Evolutionary conservation across 2,888 invertebrate genomes (phyloP).

Genomic region (Andrena bicolor): DNA sequence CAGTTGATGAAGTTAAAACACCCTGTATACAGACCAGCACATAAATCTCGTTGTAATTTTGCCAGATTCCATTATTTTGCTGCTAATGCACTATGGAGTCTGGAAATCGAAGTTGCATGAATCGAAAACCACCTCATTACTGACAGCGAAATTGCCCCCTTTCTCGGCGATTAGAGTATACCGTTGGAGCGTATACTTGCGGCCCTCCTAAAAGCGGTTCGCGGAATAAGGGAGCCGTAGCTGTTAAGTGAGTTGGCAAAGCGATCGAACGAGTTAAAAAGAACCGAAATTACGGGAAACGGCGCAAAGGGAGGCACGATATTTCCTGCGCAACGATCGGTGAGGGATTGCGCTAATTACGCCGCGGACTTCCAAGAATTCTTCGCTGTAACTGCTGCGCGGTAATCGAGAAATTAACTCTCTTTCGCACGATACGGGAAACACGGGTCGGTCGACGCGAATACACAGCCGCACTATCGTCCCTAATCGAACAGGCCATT

Average conservation of each 20-base stretch:
- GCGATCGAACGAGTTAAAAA: conserved; percentile 36
- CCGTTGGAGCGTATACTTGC: neutral
- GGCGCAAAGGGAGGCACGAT: conserved; percentile 19
- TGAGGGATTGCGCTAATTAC: conserved; percentile 54
- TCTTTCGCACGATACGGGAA: conserved; percentile 22
- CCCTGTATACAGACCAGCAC: neutral
- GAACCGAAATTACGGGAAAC: conserved; percentile 37
- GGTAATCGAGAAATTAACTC: conserved; percentile 37
- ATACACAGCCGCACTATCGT: conserved; percentile 20
- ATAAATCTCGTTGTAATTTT: neutral
- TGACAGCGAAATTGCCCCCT: neutral
- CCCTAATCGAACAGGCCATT: conserved; percentile 34
- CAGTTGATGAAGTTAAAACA: too few species aligned
- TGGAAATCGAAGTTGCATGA: conserved; percentile 1
- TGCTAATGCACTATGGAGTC: neutral
- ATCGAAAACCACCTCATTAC: neutral
- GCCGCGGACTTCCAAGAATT: conserved; percentile 57
- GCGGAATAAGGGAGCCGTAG: conserved; percentile 1
- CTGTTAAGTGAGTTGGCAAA: conserved; percentile 14
- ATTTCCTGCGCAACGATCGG: conserved; percentile 56
- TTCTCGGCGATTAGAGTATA: neutral
- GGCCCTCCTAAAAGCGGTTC: neutral
- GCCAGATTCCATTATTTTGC: neutral
- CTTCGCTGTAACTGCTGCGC: conserved; percentile 39
- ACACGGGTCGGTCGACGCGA: neutral